These are phyloP conservation scores for Pemphredon lugubris DNA, from an alignment of 2,888 invertebrate species.

Conservation along the genomic window DNA sequence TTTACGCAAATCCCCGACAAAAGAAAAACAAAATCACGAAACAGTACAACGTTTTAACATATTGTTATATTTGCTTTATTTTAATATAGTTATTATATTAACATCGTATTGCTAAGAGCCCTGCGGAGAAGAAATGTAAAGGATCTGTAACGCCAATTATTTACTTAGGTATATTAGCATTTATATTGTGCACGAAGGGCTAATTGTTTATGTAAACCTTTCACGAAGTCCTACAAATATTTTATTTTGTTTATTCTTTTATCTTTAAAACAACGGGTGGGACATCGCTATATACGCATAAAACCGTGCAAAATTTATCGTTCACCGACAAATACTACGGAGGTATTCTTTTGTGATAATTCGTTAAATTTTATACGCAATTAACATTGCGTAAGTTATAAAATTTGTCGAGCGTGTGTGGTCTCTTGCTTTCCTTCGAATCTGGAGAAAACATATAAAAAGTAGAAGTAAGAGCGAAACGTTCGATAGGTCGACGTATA, in stretches of 20 bases:
- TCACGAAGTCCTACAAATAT: background rate
- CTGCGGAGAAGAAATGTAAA: constrained; percentile 18
- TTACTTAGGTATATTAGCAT: constrained; percentile 50
- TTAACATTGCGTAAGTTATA: background rate
- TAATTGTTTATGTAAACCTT: constrained; percentile 12
- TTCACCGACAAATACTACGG: background rate
- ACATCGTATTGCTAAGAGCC: constrained; percentile 40
- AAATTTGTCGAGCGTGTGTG: constrained; percentile 10
- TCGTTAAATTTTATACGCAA: constrained; percentile 12
- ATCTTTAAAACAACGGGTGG: background rate
- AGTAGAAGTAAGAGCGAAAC: constrained; percentile 1
- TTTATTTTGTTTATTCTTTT: background rate
- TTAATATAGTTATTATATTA: constrained; percentile 56
- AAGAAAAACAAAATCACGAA: constrained; percentile 22
- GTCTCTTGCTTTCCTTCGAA: constrained; percentile 17
- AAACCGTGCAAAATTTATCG: background rate
- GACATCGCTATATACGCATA: background rate
- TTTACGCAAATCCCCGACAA: constrained; percentile 42
- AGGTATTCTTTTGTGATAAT: constrained; percentile 12
- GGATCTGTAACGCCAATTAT: constrained; percentile 35
- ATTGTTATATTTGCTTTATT: constrained; percentile 58
- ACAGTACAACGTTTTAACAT: constrained; percentile 58
- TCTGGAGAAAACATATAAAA: constrained; percentile 6
- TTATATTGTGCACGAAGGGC: constrained; percentile 40
- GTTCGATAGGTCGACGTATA: constrained; percentile 6